phyloP scores from a whole-genome alignment of 2,888 invertebrate genomes.

The Hemithea aestivaria region DNA sequence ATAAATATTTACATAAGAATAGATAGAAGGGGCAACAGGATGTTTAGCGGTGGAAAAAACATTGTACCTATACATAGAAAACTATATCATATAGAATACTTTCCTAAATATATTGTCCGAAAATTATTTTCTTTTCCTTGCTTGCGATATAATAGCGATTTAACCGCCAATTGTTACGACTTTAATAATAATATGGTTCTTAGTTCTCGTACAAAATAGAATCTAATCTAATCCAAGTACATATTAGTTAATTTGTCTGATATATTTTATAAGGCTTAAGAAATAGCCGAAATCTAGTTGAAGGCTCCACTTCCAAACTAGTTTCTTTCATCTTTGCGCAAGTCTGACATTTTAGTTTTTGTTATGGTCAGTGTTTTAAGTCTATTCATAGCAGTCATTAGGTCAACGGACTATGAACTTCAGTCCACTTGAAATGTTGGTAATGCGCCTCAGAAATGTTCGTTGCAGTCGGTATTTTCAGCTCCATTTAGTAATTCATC shows the following conservation, averaged over 20 bases:
- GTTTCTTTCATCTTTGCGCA: conserved; percentile 1
- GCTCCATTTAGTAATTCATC: neutral
- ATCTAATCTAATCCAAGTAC: no score
- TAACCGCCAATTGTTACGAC: no score
- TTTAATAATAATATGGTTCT: no score
- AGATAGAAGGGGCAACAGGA: conserved; percentile 38
- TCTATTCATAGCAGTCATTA: conserved; percentile 20
- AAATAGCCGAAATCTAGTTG: no score
- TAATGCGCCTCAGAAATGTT: conserved; percentile 1
- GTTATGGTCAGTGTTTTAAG: conserved; percentile 8
- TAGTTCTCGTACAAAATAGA: no score
- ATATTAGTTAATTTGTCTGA: no score
- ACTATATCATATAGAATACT: no score
- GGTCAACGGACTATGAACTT: conserved; percentile 23
- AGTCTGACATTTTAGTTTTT: conserved; percentile 1
- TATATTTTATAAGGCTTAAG: no score
- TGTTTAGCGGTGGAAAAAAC: conserved; percentile 39
- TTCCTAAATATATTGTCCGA: no score
- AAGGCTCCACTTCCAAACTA: neutral
- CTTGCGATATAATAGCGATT: no score
- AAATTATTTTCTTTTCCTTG: no score
- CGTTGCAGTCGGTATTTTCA: neutral
- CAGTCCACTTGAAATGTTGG: conserved; percentile 23
- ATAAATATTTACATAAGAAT: conserved; percentile 47
- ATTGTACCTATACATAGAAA: no score